phyloP scores from a whole-genome alignment of 2,797 vertebrate species.

The Neoniphon sammara region DNA sequence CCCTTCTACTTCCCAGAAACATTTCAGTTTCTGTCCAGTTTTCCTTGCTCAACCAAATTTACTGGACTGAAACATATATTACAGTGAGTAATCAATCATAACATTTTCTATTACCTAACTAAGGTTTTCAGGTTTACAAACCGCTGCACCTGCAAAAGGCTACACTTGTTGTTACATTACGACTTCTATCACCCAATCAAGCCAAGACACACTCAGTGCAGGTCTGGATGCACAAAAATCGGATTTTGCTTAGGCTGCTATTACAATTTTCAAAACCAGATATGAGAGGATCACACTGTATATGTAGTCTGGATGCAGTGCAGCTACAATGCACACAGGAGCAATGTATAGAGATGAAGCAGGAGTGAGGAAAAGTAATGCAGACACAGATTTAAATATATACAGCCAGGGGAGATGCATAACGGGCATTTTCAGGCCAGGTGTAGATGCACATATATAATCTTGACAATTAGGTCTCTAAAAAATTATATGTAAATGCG shows the following conservation, averaged over 20 bases:
- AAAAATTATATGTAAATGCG: conserved; percentile 14
- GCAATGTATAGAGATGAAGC: not conserved
- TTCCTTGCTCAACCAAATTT: conserved; percentile 28
- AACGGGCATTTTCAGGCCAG: conserved; percentile 60
- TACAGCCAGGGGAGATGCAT: conserved; percentile 45
- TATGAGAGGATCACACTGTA: not conserved
- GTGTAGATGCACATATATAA: conserved; percentile 30
- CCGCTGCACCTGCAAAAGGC: not conserved
- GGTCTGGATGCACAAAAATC: not conserved
- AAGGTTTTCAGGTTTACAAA: not conserved
- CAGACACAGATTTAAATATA: conserved; percentile 57
- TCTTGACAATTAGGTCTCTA: conserved; percentile 27
- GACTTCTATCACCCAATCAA: conserved; percentile 33
- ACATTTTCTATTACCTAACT: not conserved
- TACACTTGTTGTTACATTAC: conserved; percentile 23
- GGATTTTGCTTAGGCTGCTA: not conserved
- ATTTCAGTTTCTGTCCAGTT: conserved; percentile 10
- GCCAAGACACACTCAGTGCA: conserved; percentile 4
- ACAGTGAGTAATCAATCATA: not conserved
- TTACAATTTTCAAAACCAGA: conserved; percentile 13
- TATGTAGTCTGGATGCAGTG: not conserved
- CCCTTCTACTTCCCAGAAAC: not conserved
- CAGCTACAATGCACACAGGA: not conserved
- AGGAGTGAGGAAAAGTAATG: not conserved
- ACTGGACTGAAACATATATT: conserved; percentile 1